phyloP scores from a whole-genome alignment of 2,797 vertebrate genomes.

The Staurois parvus region DNA sequence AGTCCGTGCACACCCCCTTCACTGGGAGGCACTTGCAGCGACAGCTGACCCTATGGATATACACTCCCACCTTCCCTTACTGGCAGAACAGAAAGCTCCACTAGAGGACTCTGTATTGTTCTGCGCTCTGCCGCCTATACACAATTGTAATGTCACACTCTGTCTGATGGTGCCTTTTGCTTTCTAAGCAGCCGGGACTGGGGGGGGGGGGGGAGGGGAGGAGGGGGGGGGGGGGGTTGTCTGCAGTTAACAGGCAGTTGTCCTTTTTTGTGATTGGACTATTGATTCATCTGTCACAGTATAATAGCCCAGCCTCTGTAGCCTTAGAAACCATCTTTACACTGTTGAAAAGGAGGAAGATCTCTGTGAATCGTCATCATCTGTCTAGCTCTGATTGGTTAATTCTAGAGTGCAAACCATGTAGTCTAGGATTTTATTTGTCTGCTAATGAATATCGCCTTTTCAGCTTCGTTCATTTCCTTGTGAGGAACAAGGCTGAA shows the following conservation, averaged over 20 bases:
- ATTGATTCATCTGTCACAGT: not conserved
- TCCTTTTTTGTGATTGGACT: slow-evolving; percentile 43
- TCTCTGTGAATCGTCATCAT: too few relatives aligned
- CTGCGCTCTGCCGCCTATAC: not conserved
- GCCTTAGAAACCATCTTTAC: not conserved
- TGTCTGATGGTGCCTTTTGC: slow-evolving; percentile 8
- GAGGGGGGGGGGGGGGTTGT: not conserved
- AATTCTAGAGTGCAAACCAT: too few relatives aligned
- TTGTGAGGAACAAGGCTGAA: too few relatives aligned
- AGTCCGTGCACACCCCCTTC: slow-evolving; percentile 24
- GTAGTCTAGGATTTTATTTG: too few relatives aligned
- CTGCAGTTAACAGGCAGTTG: not conserved
- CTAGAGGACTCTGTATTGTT: not conserved
- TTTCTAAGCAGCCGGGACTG: slow-evolving; percentile 4
- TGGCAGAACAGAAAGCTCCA: not conserved
- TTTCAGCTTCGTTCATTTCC: too few relatives aligned
- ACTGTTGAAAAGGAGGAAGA: slow-evolving; percentile 17
- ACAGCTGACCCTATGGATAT: slow-evolving; percentile 16
- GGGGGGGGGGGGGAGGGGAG: not conserved
- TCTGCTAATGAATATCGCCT: too few relatives aligned
- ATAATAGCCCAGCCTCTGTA: not conserved
- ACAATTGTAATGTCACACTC: not conserved
- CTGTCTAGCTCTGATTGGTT: too few relatives aligned
- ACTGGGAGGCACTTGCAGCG: slow-evolving; percentile 13
- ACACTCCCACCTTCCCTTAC: slow-evolving; percentile 22